phyloP scores from a whole-genome alignment of 2,797 vertebrate genomes.

The Dendrocincla fuliginosa region DNA sequence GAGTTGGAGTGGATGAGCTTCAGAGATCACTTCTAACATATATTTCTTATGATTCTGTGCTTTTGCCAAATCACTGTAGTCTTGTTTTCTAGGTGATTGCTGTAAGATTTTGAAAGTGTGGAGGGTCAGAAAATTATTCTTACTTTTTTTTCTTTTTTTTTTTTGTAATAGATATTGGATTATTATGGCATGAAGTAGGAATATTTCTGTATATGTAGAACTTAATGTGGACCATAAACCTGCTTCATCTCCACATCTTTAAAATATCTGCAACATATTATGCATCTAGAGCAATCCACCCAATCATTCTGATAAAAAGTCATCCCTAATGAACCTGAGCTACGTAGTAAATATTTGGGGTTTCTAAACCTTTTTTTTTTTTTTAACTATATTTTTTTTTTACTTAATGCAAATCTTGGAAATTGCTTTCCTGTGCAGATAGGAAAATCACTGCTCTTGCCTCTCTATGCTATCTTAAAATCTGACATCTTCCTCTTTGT shows the following conservation, averaged over 20 bases:
- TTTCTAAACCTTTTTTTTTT: not conserved
- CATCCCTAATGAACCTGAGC: not conserved
- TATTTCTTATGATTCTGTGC: not conserved
- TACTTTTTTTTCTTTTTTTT: not conserved
- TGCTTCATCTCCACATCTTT: not conserved
- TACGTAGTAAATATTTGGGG: not conserved
- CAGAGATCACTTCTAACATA: not conserved
- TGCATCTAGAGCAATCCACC: not conserved
- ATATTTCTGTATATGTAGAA: not conserved
- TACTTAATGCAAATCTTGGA: not conserved
- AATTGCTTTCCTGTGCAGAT: not conserved
- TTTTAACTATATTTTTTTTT: not conserved
- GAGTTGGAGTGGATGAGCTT: not conserved
- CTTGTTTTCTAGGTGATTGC: not conserved
- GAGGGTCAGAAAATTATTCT: not conserved
- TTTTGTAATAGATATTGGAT: not conserved
- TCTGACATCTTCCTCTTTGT: not conserved
- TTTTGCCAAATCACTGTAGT: not conserved
- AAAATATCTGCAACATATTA: not conserved
- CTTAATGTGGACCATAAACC: not conserved
- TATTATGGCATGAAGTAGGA: not conserved
- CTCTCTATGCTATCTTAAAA: not conserved
- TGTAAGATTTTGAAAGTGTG: not conserved
- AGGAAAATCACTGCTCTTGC: not conserved
- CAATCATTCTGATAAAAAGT: not conserved